These are phyloP conservation scores for Clanis bilineata DNA, from an alignment of 2,888 invertebrate species.

Conservation along the genomic window DNA sequence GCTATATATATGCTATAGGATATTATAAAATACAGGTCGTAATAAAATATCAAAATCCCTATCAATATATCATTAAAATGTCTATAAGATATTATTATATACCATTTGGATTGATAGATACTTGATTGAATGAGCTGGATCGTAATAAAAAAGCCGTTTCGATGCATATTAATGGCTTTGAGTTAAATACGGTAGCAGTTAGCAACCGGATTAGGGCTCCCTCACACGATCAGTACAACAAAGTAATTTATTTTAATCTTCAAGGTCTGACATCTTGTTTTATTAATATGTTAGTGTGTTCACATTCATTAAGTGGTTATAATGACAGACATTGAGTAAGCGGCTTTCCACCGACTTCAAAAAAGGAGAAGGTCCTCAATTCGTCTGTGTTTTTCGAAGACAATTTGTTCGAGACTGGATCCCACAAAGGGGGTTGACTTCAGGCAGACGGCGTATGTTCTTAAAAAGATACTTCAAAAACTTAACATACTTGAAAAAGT, in stretches of 20 bases:
- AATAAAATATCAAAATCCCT: conserved; percentile 17
- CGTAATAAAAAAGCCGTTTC: conserved; percentile 36
- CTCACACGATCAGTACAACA: background rate
- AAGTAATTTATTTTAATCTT: background rate
- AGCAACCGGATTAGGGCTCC: conserved; percentile 32
- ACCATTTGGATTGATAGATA: conserved; percentile 27
- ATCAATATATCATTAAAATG: conserved; percentile 14
- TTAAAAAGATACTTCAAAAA: too few species aligned
- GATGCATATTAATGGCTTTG: conserved; percentile 33
- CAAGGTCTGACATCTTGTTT: background rate
- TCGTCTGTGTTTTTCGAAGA: too few species aligned
- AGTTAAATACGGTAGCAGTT: conserved; percentile 40
- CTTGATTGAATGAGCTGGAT: conserved; percentile 31
- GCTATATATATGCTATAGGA: background rate
- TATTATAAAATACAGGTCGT: background rate
- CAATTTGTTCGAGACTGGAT: too few species aligned
- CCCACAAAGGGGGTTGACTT: too few species aligned
- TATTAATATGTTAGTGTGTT: background rate
- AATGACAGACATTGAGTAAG: too few species aligned
- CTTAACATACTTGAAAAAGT: too few species aligned
- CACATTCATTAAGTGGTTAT: too few species aligned
- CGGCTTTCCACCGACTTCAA: too few species aligned
- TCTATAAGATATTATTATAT: conserved; percentile 24
- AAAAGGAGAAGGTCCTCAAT: too few species aligned
- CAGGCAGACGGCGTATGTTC: too few species aligned